Evolutionary conservation across 1,140 invertebrate species (phyloP).

Genomic region (fruit fly (Drosophila melanogaster)): Release_6_plus_ISO1_MT NT_033777.3:17233501-17234000

Average conservation of each 20-base stretch:
- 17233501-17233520: slow-evolving; percentile 77
- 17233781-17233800: slow-evolving; percentile 41
- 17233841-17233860: slow-evolving; percentile 73
- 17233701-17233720: slow-evolving; percentile 21
- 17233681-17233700: background rate
- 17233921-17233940: slow-evolving; percentile 43
- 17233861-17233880: slow-evolving; percentile 51
- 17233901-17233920: background rate
- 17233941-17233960: slow-evolving; percentile 52
- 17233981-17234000: slow-evolving; percentile 4
- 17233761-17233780: slow-evolving; percentile 51
- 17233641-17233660: background rate
- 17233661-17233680: background rate
- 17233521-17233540: slow-evolving; percentile 80
- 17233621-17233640: too few relatives aligned
- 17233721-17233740: slow-evolving; percentile 12
- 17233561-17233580: background rate
- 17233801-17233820: slow-evolving; percentile 71
- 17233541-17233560: slow-evolving; percentile 50
- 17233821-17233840: slow-evolving; percentile 45
- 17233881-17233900: background rate
- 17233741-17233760: slow-evolving; percentile 26
- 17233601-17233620: too few relatives aligned
- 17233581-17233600: background rate
- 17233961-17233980: slow-evolving; percentile 34